These are phyloP conservation scores for Sitta europaea DNA, from an alignment of 2,113 vertebrate genomes.

Conservation along the genomic window DNA sequence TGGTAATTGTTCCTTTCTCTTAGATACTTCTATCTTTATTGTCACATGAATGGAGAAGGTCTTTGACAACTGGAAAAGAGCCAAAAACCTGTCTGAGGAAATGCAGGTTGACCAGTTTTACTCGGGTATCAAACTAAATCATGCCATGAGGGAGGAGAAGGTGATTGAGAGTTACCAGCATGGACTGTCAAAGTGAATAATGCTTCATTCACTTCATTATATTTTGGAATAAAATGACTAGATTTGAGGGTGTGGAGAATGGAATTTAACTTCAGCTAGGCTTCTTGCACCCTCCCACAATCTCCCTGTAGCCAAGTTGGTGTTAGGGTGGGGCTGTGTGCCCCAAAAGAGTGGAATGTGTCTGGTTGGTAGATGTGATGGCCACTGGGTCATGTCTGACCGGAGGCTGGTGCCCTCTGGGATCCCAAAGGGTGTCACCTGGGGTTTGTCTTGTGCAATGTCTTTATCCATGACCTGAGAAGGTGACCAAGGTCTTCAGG, in stretches of 20 bases:
- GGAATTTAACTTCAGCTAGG: not conserved
- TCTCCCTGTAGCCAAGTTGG: not conserved
- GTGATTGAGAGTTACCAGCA: not conserved
- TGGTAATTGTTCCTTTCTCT: not conserved
- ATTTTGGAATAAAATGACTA: not conserved
- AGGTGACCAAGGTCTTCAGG: not conserved
- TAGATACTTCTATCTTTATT: not conserved
- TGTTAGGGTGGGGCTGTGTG: rapidly evolving
- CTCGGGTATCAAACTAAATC: not conserved
- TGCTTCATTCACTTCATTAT: not conserved
- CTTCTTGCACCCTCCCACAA: not conserved
- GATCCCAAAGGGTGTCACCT: not conserved
- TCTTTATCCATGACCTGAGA: rapidly evolving
- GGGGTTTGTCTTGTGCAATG: not conserved
- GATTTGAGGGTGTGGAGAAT: not conserved
- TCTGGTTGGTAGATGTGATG: not conserved
- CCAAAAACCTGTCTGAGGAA: not conserved
- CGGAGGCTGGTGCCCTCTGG: not conserved
- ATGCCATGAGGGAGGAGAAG: not conserved
- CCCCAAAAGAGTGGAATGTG: rapidly evolving
- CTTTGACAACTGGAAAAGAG: not conserved
- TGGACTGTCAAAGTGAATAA: not conserved
- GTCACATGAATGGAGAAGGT: not conserved
- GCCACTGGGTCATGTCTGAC: not conserved
- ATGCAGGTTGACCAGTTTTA: not conserved